Evolutionary conservation across 2,113 vertebrate genomes (phyloP).

Genomic region (Serinus canaria): DNA sequence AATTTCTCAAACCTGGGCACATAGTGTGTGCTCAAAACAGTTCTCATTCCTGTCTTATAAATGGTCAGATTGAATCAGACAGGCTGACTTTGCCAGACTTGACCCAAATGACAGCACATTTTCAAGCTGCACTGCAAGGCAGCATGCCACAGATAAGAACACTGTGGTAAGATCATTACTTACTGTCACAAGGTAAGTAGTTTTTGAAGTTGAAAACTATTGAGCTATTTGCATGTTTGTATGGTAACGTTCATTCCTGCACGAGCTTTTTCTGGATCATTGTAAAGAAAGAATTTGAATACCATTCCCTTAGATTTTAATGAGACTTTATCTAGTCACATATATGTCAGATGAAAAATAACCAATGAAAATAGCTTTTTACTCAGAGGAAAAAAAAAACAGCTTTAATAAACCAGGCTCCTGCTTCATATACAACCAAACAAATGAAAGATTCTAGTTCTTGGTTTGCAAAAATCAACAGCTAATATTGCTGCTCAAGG

Average conservation of each 20-base stretch:
- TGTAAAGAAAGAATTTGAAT: constrained; percentile 39
- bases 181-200: constrained; percentile 28
- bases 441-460: constrained; percentile 39
- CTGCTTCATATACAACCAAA: constrained; percentile 9
- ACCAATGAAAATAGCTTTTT: constrained; percentile 48
- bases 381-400: constrained; percentile 18
- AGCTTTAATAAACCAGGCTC: constrained; percentile 30
- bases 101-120: rapidly evolving
- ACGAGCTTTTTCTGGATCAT: background rate
- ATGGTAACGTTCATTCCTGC: constrained; percentile 17
- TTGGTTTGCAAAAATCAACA: constrained; percentile 17
- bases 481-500: constrained; percentile 42
- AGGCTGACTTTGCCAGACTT: background rate
- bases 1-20: background rate
- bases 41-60: background rate
- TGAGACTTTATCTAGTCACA: constrained; percentile 36
- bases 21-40: background rate
- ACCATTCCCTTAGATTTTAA: constrained; percentile 58
- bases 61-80: background rate
- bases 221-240: background rate
- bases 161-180: background rate
- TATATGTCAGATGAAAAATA: constrained; percentile 24
- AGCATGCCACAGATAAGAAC: background rate
- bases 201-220: constrained; percentile 8
- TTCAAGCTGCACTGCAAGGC: background rate